A percentile compares a stretch with the other conserved stretches of the same genome.
These are phyloP conservation scores for Creontiades dilutus DNA, from an alignment of 2,888 invertebrate species.

Conservation along the genomic window DNA sequence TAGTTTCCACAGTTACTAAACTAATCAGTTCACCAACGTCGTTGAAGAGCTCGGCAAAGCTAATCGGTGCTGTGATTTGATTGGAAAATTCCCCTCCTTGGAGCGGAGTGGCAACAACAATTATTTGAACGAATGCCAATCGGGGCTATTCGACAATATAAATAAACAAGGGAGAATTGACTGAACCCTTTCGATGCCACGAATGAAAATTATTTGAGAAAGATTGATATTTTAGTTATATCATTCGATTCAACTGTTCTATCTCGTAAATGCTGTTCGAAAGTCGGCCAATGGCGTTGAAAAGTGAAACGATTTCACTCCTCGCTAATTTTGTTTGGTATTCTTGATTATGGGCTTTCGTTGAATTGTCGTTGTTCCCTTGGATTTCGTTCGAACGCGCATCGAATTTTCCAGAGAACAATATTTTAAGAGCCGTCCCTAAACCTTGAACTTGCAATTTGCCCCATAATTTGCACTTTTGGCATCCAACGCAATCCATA, in stretches of 20 bases:
- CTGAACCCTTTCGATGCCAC: neutral
- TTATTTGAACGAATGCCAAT: neutral
- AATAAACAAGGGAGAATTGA: neutral
- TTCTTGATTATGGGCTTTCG: neutral
- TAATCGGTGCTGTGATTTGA: neutral
- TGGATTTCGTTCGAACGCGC: constrained; percentile 52
- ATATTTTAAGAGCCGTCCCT: constrained; percentile 97
- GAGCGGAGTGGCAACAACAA: neutral
- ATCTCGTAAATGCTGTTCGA: constrained; percentile 92
- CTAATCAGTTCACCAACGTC: too few species aligned
- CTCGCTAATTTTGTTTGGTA: constrained; percentile 83
- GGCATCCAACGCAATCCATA: constrained; percentile 99
- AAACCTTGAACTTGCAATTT: constrained; percentile 95
- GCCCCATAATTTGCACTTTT: constrained; percentile 99
- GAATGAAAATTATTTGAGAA: neutral
- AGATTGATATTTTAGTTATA: constrained; percentile 76
- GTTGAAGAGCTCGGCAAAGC: too few species aligned
- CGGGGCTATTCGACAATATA: neutral
- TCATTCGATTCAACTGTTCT: constrained; percentile 87
- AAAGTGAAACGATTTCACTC: constrained; percentile 94
- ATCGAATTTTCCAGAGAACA: constrained; percentile 94
- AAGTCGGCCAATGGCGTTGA: constrained; percentile 94
- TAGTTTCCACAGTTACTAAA: too few species aligned
- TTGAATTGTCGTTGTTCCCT: constrained; percentile 14
- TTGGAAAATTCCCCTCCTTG: neutral